A percentile compares a stretch with the other conserved stretches of the same genome.
phyloP scores from a whole-genome alignment of 2,888 invertebrate species.

The Azorinus chamasolen region DNA sequence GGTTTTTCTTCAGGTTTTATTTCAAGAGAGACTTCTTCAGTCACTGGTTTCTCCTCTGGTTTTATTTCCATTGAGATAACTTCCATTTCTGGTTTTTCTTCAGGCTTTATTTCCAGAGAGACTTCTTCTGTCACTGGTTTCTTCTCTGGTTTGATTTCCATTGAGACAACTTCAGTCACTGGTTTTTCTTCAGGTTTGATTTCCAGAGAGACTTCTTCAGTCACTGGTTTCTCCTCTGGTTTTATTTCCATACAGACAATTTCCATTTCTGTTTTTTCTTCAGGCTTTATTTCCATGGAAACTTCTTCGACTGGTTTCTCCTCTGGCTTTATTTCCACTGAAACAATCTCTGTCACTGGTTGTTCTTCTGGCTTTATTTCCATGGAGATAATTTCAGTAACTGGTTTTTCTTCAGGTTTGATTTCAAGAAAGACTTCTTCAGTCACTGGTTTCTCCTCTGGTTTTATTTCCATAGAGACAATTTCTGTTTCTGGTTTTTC shows the following conservation, averaged over 20 bases:
- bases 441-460: not conserved
- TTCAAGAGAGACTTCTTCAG: conserved; percentile 22
- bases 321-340: conserved; percentile 46
- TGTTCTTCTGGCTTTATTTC: too few relatives aligned
- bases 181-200: not conserved
- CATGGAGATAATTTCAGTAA: too few relatives aligned
- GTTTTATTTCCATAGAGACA: conserved; percentile 13
- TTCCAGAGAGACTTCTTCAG: too few relatives aligned
- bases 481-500: conserved; percentile 23
- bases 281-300: conserved; percentile 5
- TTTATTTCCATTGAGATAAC: conserved; percentile 53
- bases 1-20: conserved; percentile 38
- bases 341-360: conserved; percentile 26
- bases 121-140: conserved; percentile 9
- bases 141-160: not conserved
- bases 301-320: conserved; percentile 78
- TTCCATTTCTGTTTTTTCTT: conserved; percentile 6
- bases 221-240: not conserved
- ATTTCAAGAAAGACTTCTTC: not conserved
- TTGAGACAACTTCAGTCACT: conserved; percentile 18
- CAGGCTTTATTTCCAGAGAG: not conserved
- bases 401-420: not conserved
- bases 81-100: conserved; percentile 2
- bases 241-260: not conserved
- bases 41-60: conserved; percentile 45